These are phyloP conservation scores for Olivierus martensii DNA, from an alignment of 1,140 invertebrate species.

Conservation along the genomic window DNA sequence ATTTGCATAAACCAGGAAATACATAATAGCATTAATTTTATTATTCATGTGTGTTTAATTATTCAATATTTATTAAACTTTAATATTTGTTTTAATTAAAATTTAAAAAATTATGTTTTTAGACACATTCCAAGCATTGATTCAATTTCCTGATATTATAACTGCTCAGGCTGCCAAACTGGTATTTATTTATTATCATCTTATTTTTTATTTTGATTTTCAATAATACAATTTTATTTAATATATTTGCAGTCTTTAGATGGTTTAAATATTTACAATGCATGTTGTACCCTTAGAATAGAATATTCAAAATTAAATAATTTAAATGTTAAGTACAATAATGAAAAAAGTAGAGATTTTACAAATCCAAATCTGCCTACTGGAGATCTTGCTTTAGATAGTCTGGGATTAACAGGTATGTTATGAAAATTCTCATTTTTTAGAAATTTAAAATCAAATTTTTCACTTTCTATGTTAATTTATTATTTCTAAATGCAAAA, in stretches of 20 bases:
- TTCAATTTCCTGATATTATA: slow-evolving; percentile 93
- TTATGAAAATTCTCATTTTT: too few species aligned
- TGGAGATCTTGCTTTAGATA: slow-evolving; percentile 59
- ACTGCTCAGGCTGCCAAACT: slow-evolving; percentile 91
- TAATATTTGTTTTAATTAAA: too few species aligned
- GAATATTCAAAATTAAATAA: slow-evolving; percentile 97
- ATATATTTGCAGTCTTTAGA: slow-evolving; percentile 59
- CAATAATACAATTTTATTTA: too few species aligned
- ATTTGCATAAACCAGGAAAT: too few species aligned
- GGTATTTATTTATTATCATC: slow-evolving; percentile 40
- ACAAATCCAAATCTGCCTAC: slow-evolving; percentile 93
- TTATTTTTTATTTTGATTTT: too few species aligned
- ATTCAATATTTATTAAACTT: too few species aligned
- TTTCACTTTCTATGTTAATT: too few species aligned
- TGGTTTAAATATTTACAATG: slow-evolving; percentile 98
- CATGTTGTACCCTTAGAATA: slow-evolving; percentile 96
- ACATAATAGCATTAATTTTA: too few species aligned
- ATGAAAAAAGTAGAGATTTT: slow-evolving; percentile 97
- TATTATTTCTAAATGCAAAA: too few species aligned
- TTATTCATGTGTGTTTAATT: too few species aligned
- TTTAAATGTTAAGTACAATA: slow-evolving; percentile 98
- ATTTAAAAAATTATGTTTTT: slow-evolving; percentile 33
- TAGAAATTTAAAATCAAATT: too few species aligned
- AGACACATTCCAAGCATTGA: slow-evolving; percentile 98
- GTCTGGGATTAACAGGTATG: slow-evolving; percentile 17